Evolutionary conservation across 2,797 vertebrate species (phyloP).

Genomic region (Enteromius thamalakanensis): DNA sequence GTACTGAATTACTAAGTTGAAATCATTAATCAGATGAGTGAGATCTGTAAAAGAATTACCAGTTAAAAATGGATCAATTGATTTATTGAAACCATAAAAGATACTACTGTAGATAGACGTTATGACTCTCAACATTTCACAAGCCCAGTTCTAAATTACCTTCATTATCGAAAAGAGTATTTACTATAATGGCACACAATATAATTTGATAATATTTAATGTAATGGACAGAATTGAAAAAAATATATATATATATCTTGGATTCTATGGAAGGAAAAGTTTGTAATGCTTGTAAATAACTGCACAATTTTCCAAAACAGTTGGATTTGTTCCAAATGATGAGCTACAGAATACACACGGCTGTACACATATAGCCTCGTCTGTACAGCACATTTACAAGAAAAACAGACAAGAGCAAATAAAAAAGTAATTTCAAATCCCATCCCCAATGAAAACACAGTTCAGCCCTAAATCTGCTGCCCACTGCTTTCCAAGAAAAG

Average conservation of each 20-base stretch:
- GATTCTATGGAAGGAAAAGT: neutral
- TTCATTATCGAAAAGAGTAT: neutral
- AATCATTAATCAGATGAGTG: neutral
- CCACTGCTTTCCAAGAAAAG: slow-evolving; percentile 35
- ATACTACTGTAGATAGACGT: neutral
- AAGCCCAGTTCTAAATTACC: neutral
- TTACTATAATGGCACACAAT: neutral
- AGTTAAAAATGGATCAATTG: neutral
- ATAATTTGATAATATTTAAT: neutral
- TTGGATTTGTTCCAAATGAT: no score
- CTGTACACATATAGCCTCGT: neutral
- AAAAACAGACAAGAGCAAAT: neutral
- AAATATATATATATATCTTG: neutral
- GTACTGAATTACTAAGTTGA: neutral
- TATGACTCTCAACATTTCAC: neutral
- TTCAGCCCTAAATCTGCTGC: slow-evolving; percentile 7
- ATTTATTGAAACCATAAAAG: neutral
- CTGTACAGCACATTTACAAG: neutral
- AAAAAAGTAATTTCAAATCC: slow-evolving; percentile 10
- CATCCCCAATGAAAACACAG: slow-evolving; percentile 8
- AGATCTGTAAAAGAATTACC: neutral
- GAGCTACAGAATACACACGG: neutral
- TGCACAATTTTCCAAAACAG: neutral
- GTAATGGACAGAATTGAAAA: neutral
- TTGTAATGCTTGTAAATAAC: neutral